Base-by-base conservation (phyloP, 2,797 vertebrate genomes). In the Dermochelys coriacea region DNA sequence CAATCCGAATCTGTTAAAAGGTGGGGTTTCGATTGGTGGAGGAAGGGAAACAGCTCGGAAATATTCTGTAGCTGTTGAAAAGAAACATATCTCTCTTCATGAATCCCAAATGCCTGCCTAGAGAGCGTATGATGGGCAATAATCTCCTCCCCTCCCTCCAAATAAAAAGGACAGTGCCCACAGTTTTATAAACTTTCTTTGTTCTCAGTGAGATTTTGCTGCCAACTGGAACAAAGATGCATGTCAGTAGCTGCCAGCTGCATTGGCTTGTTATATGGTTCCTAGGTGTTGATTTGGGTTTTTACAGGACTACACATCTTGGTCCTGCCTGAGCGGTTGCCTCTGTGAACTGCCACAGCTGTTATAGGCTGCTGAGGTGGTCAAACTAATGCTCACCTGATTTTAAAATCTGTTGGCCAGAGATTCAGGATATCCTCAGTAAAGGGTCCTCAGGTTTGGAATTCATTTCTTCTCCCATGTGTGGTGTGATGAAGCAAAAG, bases 161-260 rank as follows among this genome's bases (percentile, higher is more conserved):
- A 91, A 91, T 94, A 93, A 88, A 96, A 96, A 96, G 84, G 80
- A 94, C 89, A 91, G 91, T 92, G 80, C 88, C 78, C 90, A 94
- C 91, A 92, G 37, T 95, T 96, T 90, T 88, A 92, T 75, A 68
- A 84, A 88, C 95, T 91, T 92, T 91, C 90, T 92, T 88, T 78
- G 84, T 96, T 97, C 96, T 96, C 91, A 80, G 78, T 84, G 88
- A 90, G 91, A 95, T 95, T 95, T 94, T 95, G 74, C 84, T 96
- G 80, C 93, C 94, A 87, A 81, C 92, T 97, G 95, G 96, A 95
- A 96, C 91, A 97, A 95, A 84, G 82, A 85, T 57, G 31, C 90
- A 96, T 93, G 94, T 96, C 96, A 96, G 87, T 94, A 97, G 94
- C 94, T 96, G 95, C 96, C 96, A 97, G 87, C 91, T 94, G 93